These are phyloP conservation scores for Pollimyrus isidori DNA, from an alignment of 2,113 vertebrate species.

Conservation along the genomic window DNA sequence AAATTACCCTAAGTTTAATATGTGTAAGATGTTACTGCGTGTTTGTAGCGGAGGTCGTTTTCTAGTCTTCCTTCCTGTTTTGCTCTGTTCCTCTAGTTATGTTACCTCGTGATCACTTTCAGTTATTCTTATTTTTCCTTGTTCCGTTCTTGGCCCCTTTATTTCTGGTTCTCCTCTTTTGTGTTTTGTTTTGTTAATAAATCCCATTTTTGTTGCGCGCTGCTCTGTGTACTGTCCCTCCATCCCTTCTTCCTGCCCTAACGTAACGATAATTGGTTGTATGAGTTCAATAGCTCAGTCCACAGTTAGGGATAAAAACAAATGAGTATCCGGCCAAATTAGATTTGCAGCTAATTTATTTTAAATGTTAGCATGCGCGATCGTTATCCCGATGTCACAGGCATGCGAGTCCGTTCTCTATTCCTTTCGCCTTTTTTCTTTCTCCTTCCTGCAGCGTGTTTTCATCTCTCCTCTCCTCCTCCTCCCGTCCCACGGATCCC, in stretches of 20 bases:
- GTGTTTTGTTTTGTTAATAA: not conserved
- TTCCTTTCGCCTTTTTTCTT: not conserved
- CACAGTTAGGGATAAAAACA: not conserved
- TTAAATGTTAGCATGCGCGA: not conserved
- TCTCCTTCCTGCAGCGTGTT: not conserved
- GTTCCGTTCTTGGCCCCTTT: not conserved
- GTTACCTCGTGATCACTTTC: not conserved
- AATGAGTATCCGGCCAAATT: not conserved
- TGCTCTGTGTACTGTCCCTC: no score
- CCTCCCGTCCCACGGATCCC: not conserved
- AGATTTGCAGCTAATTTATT: not conserved
- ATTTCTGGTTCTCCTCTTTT: not conserved
- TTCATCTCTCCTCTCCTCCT: not conserved
- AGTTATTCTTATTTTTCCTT: not conserved
- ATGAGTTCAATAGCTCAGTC: not conserved
- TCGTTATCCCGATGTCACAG: not conserved
- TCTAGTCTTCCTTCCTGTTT: not conserved
- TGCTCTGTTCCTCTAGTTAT: not conserved
- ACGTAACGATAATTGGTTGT: not conserved
- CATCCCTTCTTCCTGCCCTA: no score
- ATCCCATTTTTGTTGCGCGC: no score
- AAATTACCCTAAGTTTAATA: not conserved
- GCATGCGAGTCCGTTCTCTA: no score
- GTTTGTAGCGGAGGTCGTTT: not conserved
- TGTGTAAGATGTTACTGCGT: not conserved